phyloP scores from a whole-genome alignment of 1,140 invertebrate species.

The Drosophila arawakana region DNA sequence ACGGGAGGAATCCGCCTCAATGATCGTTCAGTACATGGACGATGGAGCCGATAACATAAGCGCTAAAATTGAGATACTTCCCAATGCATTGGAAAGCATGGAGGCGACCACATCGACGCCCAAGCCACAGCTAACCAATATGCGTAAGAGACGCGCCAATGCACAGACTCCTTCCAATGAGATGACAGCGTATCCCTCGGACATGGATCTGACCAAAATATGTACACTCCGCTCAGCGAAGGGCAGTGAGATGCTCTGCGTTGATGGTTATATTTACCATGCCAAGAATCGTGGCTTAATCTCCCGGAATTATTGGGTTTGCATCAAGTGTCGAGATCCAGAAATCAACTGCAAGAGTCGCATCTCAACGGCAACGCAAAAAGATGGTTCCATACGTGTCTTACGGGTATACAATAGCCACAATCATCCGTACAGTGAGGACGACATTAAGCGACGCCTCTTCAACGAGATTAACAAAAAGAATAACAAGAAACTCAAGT shows the following conservation, averaged over 20 bases:
- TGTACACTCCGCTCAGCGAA: slow-evolving; percentile 78
- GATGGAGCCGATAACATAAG: slow-evolving; percentile 66
- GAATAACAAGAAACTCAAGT: slow-evolving; percentile 69
- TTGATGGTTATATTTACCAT: slow-evolving; percentile 80
- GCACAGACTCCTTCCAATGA: background rate
- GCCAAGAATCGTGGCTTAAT: slow-evolving; percentile 73
- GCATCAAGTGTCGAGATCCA: slow-evolving; percentile 73
- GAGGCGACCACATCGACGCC: slow-evolving; percentile 39
- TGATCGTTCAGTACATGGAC: slow-evolving; percentile 70
- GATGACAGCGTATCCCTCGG: slow-evolving; percentile 20
- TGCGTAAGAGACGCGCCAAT: slow-evolving; percentile 48
- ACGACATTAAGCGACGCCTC: slow-evolving; percentile 73
- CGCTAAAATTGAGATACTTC: slow-evolving; percentile 63
- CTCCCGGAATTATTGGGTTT: slow-evolving; percentile 79
- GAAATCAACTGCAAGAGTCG: slow-evolving; percentile 77
- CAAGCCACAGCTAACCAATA: slow-evolving; percentile 64
- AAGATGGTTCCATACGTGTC: slow-evolving; percentile 68
- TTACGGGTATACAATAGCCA: slow-evolving; percentile 73
- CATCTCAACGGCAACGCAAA: slow-evolving; percentile 70
- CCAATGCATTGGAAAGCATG: slow-evolving; percentile 32
- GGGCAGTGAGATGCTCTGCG: slow-evolving; percentile 74
- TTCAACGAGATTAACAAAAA: slow-evolving; percentile 77
- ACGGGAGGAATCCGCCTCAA: slow-evolving; percentile 40
- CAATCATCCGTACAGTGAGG: slow-evolving; percentile 70
- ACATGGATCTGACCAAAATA: slow-evolving; percentile 77